A percentile compares a stretch with the other conserved stretches of the same genome.
phyloP scores from a whole-genome alignment of 2,888 invertebrate species.

The Tolmerus cingulatus region DNA sequence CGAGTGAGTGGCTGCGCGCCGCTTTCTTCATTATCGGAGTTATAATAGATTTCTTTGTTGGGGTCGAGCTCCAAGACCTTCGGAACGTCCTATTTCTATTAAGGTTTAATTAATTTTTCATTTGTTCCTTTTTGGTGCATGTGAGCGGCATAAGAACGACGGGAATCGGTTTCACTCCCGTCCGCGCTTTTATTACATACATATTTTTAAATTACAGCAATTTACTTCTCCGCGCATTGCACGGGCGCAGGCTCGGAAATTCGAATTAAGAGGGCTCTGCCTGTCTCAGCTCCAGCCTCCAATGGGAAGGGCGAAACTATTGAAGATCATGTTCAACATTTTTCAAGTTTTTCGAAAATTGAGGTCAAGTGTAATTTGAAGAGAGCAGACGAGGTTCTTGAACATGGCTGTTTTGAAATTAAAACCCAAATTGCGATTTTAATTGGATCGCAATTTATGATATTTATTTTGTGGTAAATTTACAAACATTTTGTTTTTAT shows the following conservation, averaged over 20 bases:
- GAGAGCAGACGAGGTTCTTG: background rate
- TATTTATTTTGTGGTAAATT: background rate
- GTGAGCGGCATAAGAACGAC: background rate
- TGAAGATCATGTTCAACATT: background rate
- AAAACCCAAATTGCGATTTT: background rate
- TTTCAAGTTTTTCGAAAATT: background rate
- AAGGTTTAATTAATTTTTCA: slow-evolving; percentile 47
- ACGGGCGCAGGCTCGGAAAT: background rate
- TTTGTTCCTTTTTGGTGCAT: background rate
- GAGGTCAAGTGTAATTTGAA: background rate
- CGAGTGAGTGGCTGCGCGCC: background rate
- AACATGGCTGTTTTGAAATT: background rate
- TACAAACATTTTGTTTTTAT: background rate
- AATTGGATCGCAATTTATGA: background rate
- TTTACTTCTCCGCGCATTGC: background rate
- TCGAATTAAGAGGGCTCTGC: background rate
- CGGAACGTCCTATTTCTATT: slow-evolving; percentile 44
- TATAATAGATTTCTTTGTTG: slow-evolving; percentile 32
- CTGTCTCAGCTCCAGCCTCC: background rate
- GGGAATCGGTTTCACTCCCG: background rate
- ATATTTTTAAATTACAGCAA: slow-evolving; percentile 12
- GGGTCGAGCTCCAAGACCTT: background rate
- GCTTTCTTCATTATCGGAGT: slow-evolving; percentile 21
- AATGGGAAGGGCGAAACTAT: background rate
- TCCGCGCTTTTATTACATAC: slow-evolving; percentile 4